phyloP scores from a whole-genome alignment of 2,113 vertebrate genomes.

The Anhinga rufa region DNA sequence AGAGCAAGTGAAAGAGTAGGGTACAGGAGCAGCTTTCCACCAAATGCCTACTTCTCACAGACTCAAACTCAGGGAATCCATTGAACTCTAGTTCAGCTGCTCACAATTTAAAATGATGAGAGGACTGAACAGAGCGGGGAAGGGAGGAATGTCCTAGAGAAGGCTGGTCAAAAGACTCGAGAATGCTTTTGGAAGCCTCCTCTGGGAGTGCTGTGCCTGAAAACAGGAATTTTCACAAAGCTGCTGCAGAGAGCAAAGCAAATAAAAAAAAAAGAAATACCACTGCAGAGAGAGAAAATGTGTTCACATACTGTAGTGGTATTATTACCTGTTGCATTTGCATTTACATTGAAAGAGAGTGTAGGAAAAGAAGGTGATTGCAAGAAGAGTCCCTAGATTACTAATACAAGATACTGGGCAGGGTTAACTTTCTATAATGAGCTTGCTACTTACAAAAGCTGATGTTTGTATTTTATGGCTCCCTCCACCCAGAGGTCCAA shows the following conservation, averaged over 20 bases:
- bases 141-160: neutral
- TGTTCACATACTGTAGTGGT: neutral
- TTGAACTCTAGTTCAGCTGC: neutral
- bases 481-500: constrained; percentile 5
- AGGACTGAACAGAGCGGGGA: neutral
- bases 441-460: constrained; percentile 16
- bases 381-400: neutral
- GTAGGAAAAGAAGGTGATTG: neutral
- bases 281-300: neutral
- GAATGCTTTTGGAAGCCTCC: neutral
- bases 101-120: neutral
- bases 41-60: neutral
- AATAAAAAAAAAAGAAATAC: neutral
- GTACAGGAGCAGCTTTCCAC: neutral
- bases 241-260: neutral
- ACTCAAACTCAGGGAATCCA: neutral
- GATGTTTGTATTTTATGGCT: constrained; percentile 24
- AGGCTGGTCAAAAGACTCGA: neutral
- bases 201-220: neutral
- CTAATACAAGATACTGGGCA: neutral
- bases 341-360: neutral
- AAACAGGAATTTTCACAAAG: neutral
- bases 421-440: neutral
- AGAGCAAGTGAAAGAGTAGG: neutral
- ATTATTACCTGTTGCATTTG: neutral